These are phyloP conservation scores for Neodiprion lecontei DNA, from an alignment of 1,140 invertebrate genomes.

Conservation along the genomic window DNA sequence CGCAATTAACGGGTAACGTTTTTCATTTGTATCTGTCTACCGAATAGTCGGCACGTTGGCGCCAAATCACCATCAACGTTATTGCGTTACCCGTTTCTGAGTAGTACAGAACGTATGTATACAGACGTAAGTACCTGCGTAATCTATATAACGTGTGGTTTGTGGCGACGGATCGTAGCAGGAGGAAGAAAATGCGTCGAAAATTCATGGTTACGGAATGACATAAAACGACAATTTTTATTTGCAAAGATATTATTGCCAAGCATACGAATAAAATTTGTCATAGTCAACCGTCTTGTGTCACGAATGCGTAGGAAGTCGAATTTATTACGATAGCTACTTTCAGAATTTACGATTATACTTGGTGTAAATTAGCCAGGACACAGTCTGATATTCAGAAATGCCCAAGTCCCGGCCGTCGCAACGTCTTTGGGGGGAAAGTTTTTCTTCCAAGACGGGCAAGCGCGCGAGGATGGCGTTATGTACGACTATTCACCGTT, in stretches of 20 bases:
- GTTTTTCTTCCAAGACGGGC: too few relatives aligned
- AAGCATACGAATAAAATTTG: conserved; percentile 41
- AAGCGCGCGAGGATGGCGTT: too few relatives aligned
- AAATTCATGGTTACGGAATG: not conserved
- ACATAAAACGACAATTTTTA: not conserved
- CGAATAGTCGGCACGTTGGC: too few relatives aligned
- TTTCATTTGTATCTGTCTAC: not conserved
- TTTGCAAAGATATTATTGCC: not conserved
- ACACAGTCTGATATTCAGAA: not conserved
- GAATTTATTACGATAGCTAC: conserved; percentile 32
- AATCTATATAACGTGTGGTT: too few relatives aligned
- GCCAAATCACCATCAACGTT: not conserved
- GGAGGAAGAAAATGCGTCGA: too few relatives aligned
- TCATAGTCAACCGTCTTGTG: conserved; percentile 22
- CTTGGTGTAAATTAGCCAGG: not conserved
- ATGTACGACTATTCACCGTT: not conserved
- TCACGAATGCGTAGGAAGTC: conserved; percentile 25
- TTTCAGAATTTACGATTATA: conserved; percentile 41
- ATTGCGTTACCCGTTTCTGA: too few relatives aligned
- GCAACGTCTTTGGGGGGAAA: too few relatives aligned
- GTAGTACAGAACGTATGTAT: too few relatives aligned
- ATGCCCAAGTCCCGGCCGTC: too few relatives aligned
- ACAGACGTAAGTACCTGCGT: too few relatives aligned
- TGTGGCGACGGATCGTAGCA: too few relatives aligned
- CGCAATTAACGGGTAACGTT: conserved; percentile 4